Conservation (phyloP, 2,113 vertebrate species). For the Oriolus oriolus region DNA sequence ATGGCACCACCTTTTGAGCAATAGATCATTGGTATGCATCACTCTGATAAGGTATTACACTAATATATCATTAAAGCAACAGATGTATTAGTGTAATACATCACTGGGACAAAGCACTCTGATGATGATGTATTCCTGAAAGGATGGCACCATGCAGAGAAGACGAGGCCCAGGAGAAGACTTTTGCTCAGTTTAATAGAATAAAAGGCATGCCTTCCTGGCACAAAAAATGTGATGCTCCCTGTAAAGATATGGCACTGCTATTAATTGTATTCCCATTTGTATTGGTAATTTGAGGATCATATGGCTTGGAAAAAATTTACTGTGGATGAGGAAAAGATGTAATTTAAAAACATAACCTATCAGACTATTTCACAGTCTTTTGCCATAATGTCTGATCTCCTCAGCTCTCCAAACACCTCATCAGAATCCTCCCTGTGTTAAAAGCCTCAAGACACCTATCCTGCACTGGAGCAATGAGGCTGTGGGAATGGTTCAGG, state of each 20-base stretch:
- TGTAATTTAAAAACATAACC: not conserved
- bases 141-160: conserved; percentile 26
- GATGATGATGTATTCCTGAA: conserved; percentile 57
- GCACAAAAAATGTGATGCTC: not conserved
- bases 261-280: conserved; percentile 10
- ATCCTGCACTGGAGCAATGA: not conserved
- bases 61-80: conserved; percentile 73
- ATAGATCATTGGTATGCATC: conserved; percentile 65
- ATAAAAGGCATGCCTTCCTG: conserved; percentile 3
- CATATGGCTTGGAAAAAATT: conserved; percentile 29
- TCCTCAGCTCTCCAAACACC: not conserved
- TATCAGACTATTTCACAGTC: not conserved
- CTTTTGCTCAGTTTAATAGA: conserved; percentile 25
- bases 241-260: not conserved
- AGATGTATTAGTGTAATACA: conserved; percentile 64
- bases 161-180: conserved; percentile 29
- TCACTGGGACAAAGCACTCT: conserved; percentile 64
- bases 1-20: conserved; percentile 58
- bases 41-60: conserved; percentile 64
- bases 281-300: not conserved
- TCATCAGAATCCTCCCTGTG: not conserved
- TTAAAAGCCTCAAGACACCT: not conserved
- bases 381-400: not conserved
- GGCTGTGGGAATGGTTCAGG: not conserved
- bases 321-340: conserved; percentile 1